Percentiles rank a stretch among this genome's conserved stretches.
phyloP scores from a whole-genome alignment of 1,140 invertebrate species.

The Nylanderia fulva region DNA sequence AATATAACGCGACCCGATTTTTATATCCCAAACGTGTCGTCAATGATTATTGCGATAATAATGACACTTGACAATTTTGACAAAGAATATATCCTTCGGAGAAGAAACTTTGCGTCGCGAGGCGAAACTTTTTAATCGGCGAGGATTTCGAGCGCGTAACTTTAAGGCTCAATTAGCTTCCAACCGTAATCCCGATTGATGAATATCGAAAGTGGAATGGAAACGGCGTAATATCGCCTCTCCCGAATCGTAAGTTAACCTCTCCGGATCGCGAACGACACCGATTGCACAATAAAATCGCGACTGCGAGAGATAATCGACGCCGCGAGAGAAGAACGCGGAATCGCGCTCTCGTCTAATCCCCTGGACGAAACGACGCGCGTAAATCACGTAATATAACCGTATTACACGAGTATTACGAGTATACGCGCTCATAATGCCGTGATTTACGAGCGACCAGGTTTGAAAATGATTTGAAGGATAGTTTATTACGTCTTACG shows the following conservation, averaged over 20 bases:
- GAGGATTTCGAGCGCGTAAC: background rate
- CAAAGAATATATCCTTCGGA: background rate
- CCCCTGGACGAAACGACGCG: background rate
- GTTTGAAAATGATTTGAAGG: conserved; percentile 47
- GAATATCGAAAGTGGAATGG: background rate
- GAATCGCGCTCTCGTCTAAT: conserved; percentile 20
- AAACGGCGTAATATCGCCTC: background rate
- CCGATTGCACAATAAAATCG: conserved; percentile 3
- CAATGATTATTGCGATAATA: background rate
- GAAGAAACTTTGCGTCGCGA: background rate
- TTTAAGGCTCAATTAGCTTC: conserved; percentile 32
- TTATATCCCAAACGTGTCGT: background rate
- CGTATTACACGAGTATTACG: conserved; percentile 11
- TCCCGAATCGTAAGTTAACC: conserved; percentile 22
- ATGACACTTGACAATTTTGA: background rate
- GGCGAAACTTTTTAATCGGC: conserved; percentile 30
- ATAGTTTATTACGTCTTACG: background rate
- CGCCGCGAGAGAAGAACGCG: background rate
- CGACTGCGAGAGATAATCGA: conserved; percentile 20
- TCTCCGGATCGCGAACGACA: conserved; percentile 2
- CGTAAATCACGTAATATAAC: background rate
- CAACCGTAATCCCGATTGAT: conserved; percentile 27
- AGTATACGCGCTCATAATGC: conserved; percentile 6
- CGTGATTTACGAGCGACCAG: conserved; percentile 22
- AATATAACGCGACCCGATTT: background rate